Conservation (phyloP, 2,888 invertebrate species). For the Lepas anatifera region DNA sequence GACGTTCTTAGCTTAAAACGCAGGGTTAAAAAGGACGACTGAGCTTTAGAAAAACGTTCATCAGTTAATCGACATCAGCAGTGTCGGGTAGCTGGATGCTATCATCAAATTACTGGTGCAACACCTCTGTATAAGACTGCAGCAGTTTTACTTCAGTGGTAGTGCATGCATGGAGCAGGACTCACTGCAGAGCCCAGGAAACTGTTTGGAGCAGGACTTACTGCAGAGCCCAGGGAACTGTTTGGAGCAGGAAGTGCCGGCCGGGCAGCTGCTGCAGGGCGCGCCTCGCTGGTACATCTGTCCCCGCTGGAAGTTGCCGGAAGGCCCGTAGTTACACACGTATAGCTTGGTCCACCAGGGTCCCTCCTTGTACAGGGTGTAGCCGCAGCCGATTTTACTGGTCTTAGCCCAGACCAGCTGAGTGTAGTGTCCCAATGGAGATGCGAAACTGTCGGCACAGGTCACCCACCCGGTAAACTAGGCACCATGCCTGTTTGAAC, state of each 20-base stretch:
- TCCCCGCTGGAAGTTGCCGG: slow-evolving; percentile 32
- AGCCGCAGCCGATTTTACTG: slow-evolving; percentile 74
- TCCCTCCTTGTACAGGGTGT: slow-evolving; percentile 61
- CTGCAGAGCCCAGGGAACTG: slow-evolving; percentile 29
- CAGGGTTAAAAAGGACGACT: too few species aligned
- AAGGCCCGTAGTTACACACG: slow-evolving; percentile 74
- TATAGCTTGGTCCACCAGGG: slow-evolving; percentile 64
- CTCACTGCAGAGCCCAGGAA: slow-evolving; percentile 28
- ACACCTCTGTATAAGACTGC: too few species aligned
- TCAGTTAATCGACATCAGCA: too few species aligned
- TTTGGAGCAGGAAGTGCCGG: slow-evolving; percentile 29
- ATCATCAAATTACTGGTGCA: too few species aligned
- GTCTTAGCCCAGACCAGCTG: slow-evolving; percentile 83
- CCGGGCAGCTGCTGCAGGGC: slow-evolving; percentile 30
- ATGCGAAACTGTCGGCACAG: slow-evolving; percentile 23
- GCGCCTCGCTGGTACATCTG: slow-evolving; percentile 31
- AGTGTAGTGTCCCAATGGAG: slow-evolving; percentile 33
- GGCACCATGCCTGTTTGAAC: too few species aligned
- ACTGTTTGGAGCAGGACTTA: slow-evolving; percentile 19
- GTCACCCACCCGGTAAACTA: too few species aligned
- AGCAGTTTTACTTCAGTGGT: too few species aligned
- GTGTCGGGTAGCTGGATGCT: too few species aligned
- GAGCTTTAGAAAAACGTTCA: too few species aligned
- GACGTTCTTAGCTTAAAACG: too few species aligned
- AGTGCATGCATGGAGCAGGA: too few species aligned